Conservation (phyloP, 2,888 invertebrate species). For the Diaprepes abbreviatus region DNA sequence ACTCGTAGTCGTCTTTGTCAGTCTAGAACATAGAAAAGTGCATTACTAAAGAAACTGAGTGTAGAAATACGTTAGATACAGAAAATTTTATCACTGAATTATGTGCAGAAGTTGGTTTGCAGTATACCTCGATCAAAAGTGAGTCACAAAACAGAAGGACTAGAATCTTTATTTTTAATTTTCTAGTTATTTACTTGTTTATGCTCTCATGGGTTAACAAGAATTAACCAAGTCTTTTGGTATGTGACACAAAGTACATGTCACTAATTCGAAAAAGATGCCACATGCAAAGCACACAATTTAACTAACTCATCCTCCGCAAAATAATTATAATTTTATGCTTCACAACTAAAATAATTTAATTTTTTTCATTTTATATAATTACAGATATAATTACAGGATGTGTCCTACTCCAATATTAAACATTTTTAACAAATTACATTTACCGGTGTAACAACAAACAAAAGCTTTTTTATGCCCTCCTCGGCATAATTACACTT, state of each 20-base stretch:
- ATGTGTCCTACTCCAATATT: slow-evolving; percentile 31
- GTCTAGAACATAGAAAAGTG: no score
- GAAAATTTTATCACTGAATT: no score
- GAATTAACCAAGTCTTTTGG: no score
- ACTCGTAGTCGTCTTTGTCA: no score
- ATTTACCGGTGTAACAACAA: slow-evolving; percentile 32
- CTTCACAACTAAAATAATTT: slow-evolving; percentile 40
- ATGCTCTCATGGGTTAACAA: no score
- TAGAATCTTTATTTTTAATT: no score
- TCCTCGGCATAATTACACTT: slow-evolving; percentile 3
- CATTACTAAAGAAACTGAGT: no score
- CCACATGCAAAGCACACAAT: slow-evolving; percentile 14
- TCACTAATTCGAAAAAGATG: background rate
- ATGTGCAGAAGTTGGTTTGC: no score
- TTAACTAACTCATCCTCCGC: slow-evolving; percentile 18
- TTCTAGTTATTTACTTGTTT: no score
- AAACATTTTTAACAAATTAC: slow-evolving; percentile 37
- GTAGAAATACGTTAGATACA: no score
- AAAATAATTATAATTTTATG: slow-evolving; percentile 42
- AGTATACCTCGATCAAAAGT: no score
- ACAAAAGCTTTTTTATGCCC: slow-evolving; percentile 28
- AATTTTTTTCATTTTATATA: slow-evolving; percentile 34
- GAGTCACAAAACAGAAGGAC: no score
- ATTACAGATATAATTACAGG: slow-evolving; percentile 37
- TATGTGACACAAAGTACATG: background rate